Evolutionary conservation across 2,888 invertebrate species (phyloP).

Genomic region (Dryomyza anilis): DNA sequence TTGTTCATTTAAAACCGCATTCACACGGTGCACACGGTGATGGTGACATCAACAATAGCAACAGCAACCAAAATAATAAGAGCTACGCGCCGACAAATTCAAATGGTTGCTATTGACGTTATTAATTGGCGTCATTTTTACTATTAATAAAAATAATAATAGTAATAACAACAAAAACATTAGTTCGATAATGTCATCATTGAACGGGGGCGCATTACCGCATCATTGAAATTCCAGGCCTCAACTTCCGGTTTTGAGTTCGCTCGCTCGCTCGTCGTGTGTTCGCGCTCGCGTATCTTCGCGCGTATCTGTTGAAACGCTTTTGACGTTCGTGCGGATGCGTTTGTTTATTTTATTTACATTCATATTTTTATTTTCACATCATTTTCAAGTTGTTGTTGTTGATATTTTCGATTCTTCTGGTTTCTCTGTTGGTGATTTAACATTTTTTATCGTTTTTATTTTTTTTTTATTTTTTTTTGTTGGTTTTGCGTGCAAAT

Average conservation of each 20-base stretch:
- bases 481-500: slow-evolving; percentile 14
- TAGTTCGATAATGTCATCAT: not conserved
- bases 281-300: too few relatives aligned
- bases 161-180: slow-evolving; percentile 1
- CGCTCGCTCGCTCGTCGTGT: not conserved
- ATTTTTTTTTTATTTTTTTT: not conserved
- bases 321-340: not conserved
- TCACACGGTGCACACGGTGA: not conserved
- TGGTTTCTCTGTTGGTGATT: too few relatives aligned
- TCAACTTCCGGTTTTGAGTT: slow-evolving; percentile 31
- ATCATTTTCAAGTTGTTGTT: not conserved
- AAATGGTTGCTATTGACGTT: not conserved
- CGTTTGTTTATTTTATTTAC: slow-evolving; percentile 10
- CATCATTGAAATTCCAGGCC: slow-evolving; percentile 29
- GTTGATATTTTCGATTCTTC: too few relatives aligned
- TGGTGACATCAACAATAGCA: not conserved
- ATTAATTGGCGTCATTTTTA: not conserved
- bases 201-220: not conserved
- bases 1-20: slow-evolving; percentile 1
- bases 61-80: too few relatives aligned
- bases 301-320: slow-evolving; percentile 4
- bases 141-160: not conserved
- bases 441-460: too few relatives aligned
- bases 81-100: slow-evolving; percentile 6
- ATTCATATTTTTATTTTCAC: not conserved